These are phyloP conservation scores for Acrobasis suavella DNA, from an alignment of 2,888 invertebrate genomes.

Conservation along the genomic window DNA sequence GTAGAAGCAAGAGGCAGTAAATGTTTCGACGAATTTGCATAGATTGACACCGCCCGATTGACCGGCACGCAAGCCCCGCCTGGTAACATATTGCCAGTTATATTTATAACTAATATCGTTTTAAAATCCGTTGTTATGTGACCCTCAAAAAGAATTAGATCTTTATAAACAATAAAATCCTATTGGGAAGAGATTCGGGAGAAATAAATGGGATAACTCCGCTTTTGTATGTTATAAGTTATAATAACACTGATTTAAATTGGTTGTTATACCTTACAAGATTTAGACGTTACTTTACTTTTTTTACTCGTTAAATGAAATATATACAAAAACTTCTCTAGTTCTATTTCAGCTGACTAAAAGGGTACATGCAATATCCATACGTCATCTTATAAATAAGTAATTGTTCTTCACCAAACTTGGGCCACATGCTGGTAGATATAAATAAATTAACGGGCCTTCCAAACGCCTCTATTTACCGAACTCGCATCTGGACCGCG, in stretches of 20 bases:
- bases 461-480: conserved; percentile 70
- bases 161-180: too few relatives aligned
- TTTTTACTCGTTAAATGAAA: too few relatives aligned
- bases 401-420: background rate
- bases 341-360: too few relatives aligned
- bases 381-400: too few relatives aligned
- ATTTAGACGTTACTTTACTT: too few relatives aligned
- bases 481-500: conserved; percentile 75
- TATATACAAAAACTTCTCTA: too few relatives aligned
- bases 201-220: too few relatives aligned
- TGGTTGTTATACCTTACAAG: too few relatives aligned
- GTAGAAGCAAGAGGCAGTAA: conserved; percentile 63
- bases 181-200: too few relatives aligned
- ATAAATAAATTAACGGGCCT: conserved; percentile 70
- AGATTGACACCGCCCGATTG: conserved; percentile 75
- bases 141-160: background rate
- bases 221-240: too few relatives aligned
- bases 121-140: background rate
- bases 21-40: conserved; percentile 80
- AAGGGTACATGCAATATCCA: too few relatives aligned
- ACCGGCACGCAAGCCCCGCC: conserved; percentile 52
- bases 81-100: conserved; percentile 25
- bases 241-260: too few relatives aligned
- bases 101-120: conserved; percentile 3
- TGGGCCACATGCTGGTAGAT: conserved; percentile 60